Evolutionary conservation across 2,888 invertebrate genomes (phyloP).

Genomic region (Chydorus sphaericus): DNA sequence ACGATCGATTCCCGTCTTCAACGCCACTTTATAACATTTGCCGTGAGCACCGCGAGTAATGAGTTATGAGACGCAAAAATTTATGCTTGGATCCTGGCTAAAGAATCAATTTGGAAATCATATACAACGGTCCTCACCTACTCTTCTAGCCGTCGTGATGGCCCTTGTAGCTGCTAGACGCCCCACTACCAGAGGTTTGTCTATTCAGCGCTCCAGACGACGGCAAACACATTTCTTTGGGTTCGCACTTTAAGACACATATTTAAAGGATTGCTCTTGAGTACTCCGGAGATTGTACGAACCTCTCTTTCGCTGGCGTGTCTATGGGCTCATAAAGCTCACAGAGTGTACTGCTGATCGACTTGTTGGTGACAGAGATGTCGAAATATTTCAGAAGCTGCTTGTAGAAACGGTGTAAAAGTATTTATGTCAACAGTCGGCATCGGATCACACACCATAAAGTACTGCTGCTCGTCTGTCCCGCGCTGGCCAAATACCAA

Average conservation of each 20-base stretch:
- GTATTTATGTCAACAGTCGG: constrained; percentile 48
- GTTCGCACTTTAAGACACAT: constrained; percentile 59
- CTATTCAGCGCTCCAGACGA: constrained; percentile 76
- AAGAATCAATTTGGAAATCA: constrained; percentile 69
- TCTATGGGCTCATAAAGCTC: constrained; percentile 86
- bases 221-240: constrained; percentile 94
- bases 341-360: constrained; percentile 87
- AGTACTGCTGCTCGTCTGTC: no score
- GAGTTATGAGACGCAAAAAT: constrained; percentile 75
- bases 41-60: constrained; percentile 68
- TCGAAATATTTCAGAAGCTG: constrained; percentile 75
- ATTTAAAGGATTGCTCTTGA: constrained; percentile 75
- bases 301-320: constrained; percentile 67
- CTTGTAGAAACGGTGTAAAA: constrained; percentile 83
- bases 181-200: constrained; percentile 74
- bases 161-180: constrained; percentile 66
- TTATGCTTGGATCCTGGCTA: constrained; percentile 78
- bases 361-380: constrained; percentile 77
- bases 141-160: no score
- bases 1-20: constrained; percentile 89
- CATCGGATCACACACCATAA: background rate
- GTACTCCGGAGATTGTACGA: constrained; percentile 70
- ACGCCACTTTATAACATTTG: constrained; percentile 76
- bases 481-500: constrained; percentile 55
- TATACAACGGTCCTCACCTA: no score